A percentile compares a stretch with the other conserved stretches of the same genome.
Evolutionary conservation across 2,797 vertebrate species (phyloP).

Genomic region (Moxostoma hubbsi): DNA sequence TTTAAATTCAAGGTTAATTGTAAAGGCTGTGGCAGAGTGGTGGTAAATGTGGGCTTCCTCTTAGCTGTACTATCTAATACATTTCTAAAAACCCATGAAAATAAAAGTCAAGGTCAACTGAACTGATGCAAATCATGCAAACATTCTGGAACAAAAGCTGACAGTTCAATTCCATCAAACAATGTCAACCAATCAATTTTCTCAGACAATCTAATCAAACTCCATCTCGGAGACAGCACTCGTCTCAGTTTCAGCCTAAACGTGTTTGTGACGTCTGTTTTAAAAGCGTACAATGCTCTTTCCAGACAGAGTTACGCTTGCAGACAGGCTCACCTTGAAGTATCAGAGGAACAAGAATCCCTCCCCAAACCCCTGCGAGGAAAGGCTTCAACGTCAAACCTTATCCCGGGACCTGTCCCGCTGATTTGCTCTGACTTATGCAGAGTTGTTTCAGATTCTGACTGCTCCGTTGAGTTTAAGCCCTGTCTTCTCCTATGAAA

Average conservation of each 20-base stretch:
- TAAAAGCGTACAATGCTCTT: slow-evolving; percentile 30
- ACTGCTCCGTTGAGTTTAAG: slow-evolving; percentile 38
- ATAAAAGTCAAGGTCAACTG: neutral
- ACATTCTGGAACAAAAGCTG: slow-evolving; percentile 13
- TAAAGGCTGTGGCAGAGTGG: too few species aligned
- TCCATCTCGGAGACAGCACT: slow-evolving; percentile 33
- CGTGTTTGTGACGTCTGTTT: slow-evolving; percentile 36
- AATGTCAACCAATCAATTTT: slow-evolving; percentile 36
- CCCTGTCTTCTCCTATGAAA: slow-evolving; percentile 45
- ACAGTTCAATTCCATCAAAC: slow-evolving; percentile 35
- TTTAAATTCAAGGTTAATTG: too few species aligned
- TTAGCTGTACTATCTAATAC: too few species aligned
- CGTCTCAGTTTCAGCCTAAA: slow-evolving; percentile 22
- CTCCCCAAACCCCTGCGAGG: slow-evolving; percentile 35
- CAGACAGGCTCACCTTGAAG: slow-evolving; percentile 43
- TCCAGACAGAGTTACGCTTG: slow-evolving; percentile 35
- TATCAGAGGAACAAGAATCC: slow-evolving; percentile 26
- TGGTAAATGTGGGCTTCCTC: too few species aligned
- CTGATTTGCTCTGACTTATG: slow-evolving; percentile 43
- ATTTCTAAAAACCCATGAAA: too few species aligned
- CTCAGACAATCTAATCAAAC: slow-evolving; percentile 48
- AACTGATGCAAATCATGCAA: too few species aligned
- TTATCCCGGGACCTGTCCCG: slow-evolving; percentile 37
- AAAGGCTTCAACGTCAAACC: slow-evolving; percentile 44
- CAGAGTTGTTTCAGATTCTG: slow-evolving; percentile 32